Base-by-base conservation (phyloP, 2,113 vertebrate genomes). In the Myrmophylax atrothorax region DNA sequence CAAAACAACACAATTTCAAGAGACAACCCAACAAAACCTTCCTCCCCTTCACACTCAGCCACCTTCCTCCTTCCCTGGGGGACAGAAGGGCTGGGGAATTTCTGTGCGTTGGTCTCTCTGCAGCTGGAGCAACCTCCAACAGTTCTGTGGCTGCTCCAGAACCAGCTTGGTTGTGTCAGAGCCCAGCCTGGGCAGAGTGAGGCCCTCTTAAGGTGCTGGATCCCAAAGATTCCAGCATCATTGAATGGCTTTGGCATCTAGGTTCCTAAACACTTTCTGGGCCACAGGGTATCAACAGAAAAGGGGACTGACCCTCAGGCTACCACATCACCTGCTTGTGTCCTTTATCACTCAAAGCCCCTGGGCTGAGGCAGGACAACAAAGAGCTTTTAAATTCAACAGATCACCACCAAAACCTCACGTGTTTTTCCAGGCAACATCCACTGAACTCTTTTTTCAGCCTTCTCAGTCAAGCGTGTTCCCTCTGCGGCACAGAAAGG, bases 251-350 rank as follows among this genome's bases (percentile, higher is more conserved):
- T 47, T 5, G 8, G 35, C 9, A 35, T 60, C 2, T 44, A 55
- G 22, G 10, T 10, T 72, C 75, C 60, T 55, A 3, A 53, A 47
- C 10, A 15, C n/a, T 50, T 81, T 8, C 20, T 40, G 58, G 80
- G 64, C 14, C 31, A 28, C 47, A 70, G 50, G 19, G 81, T 4
- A 18, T 5, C 33, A 50, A 19, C 52, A 78, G 70, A 24, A 64
- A 64, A 82, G 29, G 38, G 37, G 7, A 38, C 10, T 7, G 60
- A 37, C n/a, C 26, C 15, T 62, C 10, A 1, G 40, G 14, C 2
- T 0, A 7, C 40, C 14, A 6, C 15, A 26, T n/a, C 18, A 69
- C 26, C 28, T 14, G 1, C 16, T 68, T 4, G 0, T 22, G 64
- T 9, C 8, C 35, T 59, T 47, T 18, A n/a, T 28, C 62, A 42